Evolutionary conservation across 2,888 invertebrate species (phyloP).

Genomic region (Mongoloraphidia duomilia): DNA sequence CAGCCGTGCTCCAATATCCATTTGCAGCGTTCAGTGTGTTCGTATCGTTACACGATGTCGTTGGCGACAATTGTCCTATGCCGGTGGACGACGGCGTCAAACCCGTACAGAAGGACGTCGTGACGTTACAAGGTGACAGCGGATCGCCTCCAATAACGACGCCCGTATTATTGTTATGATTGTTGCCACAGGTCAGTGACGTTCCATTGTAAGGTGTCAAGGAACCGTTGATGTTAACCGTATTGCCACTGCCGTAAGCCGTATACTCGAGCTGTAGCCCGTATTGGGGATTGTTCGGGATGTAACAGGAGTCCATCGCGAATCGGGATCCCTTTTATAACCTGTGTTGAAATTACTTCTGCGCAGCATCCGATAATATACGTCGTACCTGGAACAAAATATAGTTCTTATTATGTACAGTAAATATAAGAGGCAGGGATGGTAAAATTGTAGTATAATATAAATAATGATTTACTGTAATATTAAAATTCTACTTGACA

Average conservation of each 20-base stretch:
- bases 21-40: constrained; percentile 30
- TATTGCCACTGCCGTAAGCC: constrained; percentile 9
- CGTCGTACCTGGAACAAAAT: too few relatives aligned
- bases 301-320: constrained; percentile 42
- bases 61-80: background rate
- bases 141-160: background rate
- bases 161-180: background rate
- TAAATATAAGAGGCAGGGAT: too few relatives aligned
- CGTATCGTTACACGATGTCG: constrained; percentile 24
- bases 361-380: too few relatives aligned
- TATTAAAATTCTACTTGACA: too few relatives aligned
- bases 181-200: background rate
- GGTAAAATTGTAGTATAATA: too few relatives aligned
- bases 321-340: constrained; percentile 23
- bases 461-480: too few relatives aligned
- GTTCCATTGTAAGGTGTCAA: background rate
- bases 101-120: constrained; percentile 5
- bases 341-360: background rate
- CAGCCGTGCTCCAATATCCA: constrained; percentile 34
- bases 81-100: constrained; percentile 4
- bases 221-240: constrained; percentile 1
- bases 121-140: background rate
- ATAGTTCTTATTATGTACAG: too few relatives aligned
- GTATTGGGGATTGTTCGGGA: constrained; percentile 54
- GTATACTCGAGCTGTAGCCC: constrained; percentile 36